Evolutionary conservation across 2,113 vertebrate genomes (phyloP).

Genomic region (Phoxinus phoxinus): DNA sequence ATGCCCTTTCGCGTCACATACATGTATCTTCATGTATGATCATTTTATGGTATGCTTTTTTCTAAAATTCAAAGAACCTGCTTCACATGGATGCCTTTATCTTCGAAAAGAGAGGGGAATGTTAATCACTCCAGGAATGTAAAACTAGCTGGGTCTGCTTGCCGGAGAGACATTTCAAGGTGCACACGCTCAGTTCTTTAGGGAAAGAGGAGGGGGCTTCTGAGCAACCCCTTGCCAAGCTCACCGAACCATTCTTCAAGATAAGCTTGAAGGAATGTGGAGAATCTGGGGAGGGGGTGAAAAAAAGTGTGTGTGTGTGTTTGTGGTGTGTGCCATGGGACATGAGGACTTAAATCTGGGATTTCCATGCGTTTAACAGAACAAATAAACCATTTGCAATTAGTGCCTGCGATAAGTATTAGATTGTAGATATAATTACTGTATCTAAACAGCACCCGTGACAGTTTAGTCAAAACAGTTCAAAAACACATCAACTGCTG

Average conservation of each 20-base stretch:
- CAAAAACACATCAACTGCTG: background rate
- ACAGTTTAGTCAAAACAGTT: constrained; percentile 25
- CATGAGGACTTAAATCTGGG: constrained; percentile 69
- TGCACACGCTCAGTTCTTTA: constrained; percentile 66
- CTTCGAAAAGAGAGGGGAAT: constrained; percentile 69
- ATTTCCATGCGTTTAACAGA: constrained; percentile 50
- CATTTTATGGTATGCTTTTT: background rate
- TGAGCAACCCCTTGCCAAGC: constrained; percentile 74
- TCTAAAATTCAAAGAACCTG: constrained; percentile 51
- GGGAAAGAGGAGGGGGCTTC: constrained; percentile 67
- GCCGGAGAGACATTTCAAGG: constrained; percentile 77
- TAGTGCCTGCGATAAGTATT: constrained; percentile 32
- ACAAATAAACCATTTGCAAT: constrained; percentile 48
- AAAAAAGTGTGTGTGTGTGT: constrained; percentile 49
- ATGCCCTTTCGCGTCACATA: background rate
- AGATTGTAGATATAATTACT: constrained; percentile 22
- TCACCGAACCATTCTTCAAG: constrained; percentile 79
- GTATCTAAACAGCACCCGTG: background rate
- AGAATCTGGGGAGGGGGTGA: constrained; percentile 72
- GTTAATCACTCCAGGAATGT: constrained; percentile 76
- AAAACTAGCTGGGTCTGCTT: constrained; percentile 69
- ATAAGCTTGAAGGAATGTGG: constrained; percentile 82
- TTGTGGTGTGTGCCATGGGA: constrained; percentile 58
- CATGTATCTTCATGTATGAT: background rate
- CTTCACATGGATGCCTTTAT: constrained; percentile 68